Base-by-base conservation (phyloP, 2,888 invertebrate genomes). In the Patella depressa region DNA sequence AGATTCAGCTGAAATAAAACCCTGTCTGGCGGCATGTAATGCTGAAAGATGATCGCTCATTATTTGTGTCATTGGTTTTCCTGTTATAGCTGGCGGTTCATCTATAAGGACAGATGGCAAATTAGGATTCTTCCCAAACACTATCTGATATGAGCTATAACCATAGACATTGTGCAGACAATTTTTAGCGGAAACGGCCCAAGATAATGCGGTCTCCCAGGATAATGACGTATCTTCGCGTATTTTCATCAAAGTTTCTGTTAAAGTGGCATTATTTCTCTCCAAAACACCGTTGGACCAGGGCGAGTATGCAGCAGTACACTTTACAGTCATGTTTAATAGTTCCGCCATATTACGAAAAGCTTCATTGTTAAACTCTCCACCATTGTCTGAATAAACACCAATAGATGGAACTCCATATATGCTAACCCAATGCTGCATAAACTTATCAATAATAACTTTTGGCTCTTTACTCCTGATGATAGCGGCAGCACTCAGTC, bases 301-400 rank as follows among this genome's bases (percentile, higher is more conserved):
- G 29, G 76, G 76, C 15, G 57, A 73, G 14, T 75, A 72, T 29
- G 59, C 76, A 54, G 76, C 57, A n/a, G 76, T 76, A 24, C 65
- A 57, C 59, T 54, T 74, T 53, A 74, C 19, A 29, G 57, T 53
- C 15, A 78, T 80, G 34, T 80, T 80, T 24, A 80, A 78, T 54
- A 76, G 75, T 75, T 78, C 78, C 45, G 72, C 71, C 76, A 80
- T 80, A 29, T 80, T 78, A 24, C 73, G 34, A 45, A 80, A 72
- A n/a, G 65, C 75, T 45, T 70, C 70, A 34, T 72, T 75, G 53
- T 78, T 76, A 55, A 80, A 80, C 45, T 80, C 78, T n/a, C 78
- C 76, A 15, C 80, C 78, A 72, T 80, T 78, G 29, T 78, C 80
- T 17, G 72, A 75, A 71, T 65, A 78, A 9, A 78, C 73, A 53